Conservation (phyloP, 2,113 vertebrate species). For the Ammospiza caudacuta region DNA sequence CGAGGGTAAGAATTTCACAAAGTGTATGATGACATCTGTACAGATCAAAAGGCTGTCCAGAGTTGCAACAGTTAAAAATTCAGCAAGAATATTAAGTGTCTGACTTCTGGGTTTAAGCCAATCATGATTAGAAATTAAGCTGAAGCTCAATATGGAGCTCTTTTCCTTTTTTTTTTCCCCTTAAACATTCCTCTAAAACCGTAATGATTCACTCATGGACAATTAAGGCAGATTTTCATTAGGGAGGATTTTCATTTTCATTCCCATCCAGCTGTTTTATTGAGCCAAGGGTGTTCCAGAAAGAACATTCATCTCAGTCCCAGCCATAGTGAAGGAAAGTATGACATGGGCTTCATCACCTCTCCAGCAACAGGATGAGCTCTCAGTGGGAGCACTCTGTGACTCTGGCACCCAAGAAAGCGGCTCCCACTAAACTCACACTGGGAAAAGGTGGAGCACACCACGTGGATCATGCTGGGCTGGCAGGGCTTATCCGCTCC, state of each 20-base stretch:
- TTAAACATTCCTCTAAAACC: neutral
- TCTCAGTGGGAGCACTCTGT: neutral
- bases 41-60: conserved; percentile 48
- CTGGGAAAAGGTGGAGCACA: neutral
- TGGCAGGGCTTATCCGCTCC: neutral
- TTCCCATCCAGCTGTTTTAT: neutral
- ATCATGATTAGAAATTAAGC: conserved; percentile 9
- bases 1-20: conserved; percentile 41
- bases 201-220: neutral
- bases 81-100: conserved; percentile 35
- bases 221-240: neutral
- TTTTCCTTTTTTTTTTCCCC: fast-evolving
- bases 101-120: conserved; percentile 39
- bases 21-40: conserved; percentile 15
- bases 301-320: neutral
- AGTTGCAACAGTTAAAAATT: conserved; percentile 49
- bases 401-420: neutral
- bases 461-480: neutral
- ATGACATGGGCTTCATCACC: neutral
- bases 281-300: neutral
- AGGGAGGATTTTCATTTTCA: neutral
- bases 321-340: neutral
- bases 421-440: neutral
- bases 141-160: neutral
- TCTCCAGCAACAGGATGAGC: fast-evolving